These are phyloP conservation scores for Meloidogyne chitwoodi DNA, from an alignment of 1,140 invertebrate species.

Conservation along the genomic window DNA sequence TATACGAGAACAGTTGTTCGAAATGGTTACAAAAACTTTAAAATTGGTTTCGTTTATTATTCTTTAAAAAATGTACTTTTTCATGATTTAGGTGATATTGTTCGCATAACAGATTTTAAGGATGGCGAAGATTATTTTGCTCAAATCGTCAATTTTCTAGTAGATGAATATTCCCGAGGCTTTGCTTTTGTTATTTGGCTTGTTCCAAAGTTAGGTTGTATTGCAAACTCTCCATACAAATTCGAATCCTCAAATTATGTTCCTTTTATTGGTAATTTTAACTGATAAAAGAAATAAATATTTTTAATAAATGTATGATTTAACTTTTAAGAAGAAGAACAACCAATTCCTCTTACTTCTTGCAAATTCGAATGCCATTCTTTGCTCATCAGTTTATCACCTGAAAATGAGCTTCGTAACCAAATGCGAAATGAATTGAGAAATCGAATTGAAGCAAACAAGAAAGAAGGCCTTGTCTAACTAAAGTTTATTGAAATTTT, in stretches of 20 bases:
- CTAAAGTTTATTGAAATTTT: not conserved
- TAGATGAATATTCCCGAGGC: not conserved
- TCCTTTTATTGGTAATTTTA: not conserved
- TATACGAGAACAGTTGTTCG: not conserved
- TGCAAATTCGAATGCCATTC: constrained; percentile 1
- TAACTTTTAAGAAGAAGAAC: constrained; percentile 6
- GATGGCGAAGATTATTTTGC: constrained; percentile 11
- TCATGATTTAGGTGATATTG: constrained; percentile 17
- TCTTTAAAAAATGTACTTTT: too few relatives aligned
- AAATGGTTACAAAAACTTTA: not conserved
- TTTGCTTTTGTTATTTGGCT: constrained; percentile 13
- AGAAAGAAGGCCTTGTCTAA: not conserved
- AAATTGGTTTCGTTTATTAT: not conserved
- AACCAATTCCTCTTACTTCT: not conserved
- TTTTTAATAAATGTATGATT: not conserved
- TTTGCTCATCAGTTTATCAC: not conserved
- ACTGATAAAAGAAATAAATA: not conserved
- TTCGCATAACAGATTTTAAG: not conserved
- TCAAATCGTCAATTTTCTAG: not conserved
- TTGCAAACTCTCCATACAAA: not conserved
- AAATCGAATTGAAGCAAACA: not conserved
- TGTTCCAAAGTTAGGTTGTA: not conserved
- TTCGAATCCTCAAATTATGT: not conserved
- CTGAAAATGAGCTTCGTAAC: not conserved
- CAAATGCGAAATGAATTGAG: not conserved